Evolutionary conservation across 2,888 invertebrate species (phyloP).

Genomic region (Merodon equestris): DNA sequence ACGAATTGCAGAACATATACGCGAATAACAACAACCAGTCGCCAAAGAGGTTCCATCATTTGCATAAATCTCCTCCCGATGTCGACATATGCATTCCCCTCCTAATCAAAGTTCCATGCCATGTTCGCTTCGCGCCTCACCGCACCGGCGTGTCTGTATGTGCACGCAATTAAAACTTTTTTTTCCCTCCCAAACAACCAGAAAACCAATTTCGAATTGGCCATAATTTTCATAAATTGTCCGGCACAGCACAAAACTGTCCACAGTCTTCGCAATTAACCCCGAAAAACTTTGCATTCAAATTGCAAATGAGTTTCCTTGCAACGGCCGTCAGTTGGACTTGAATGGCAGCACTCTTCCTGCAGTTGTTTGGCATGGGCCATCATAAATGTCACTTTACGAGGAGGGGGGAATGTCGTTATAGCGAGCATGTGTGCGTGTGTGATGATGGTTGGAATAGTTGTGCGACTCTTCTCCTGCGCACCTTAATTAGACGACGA

Average conservation of each 20-base stretch:
- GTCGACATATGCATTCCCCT: constrained; percentile 19
- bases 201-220: constrained; percentile 62
- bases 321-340: constrained; percentile 48
- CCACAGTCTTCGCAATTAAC: constrained; percentile 66
- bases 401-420: constrained; percentile 1
- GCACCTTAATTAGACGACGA: constrained; percentile 65
- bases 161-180: constrained; percentile 67
- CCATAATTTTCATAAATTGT: constrained; percentile 68
- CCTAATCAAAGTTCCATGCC: constrained; percentile 52
- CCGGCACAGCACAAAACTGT: constrained; percentile 59
- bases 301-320: constrained; percentile 67
- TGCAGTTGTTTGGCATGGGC: constrained; percentile 38
- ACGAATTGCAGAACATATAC: no score
- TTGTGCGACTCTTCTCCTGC: constrained; percentile 2
- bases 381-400: constrained; percentile 69
- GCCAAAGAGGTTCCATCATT: constrained; percentile 40
- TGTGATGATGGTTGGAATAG: constrained; percentile 30
- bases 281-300: constrained; percentile 69
- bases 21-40: neutral
- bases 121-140: no score
- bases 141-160: constrained; percentile 7
- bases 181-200: constrained; percentile 57
- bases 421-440: constrained; percentile 14
- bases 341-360: constrained; percentile 58
- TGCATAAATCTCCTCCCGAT: constrained; percentile 46